These are phyloP conservation scores for Orcinus orca DNA, from an alignment of 2,113 vertebrate genomes.

Conservation along the genomic window DNA sequence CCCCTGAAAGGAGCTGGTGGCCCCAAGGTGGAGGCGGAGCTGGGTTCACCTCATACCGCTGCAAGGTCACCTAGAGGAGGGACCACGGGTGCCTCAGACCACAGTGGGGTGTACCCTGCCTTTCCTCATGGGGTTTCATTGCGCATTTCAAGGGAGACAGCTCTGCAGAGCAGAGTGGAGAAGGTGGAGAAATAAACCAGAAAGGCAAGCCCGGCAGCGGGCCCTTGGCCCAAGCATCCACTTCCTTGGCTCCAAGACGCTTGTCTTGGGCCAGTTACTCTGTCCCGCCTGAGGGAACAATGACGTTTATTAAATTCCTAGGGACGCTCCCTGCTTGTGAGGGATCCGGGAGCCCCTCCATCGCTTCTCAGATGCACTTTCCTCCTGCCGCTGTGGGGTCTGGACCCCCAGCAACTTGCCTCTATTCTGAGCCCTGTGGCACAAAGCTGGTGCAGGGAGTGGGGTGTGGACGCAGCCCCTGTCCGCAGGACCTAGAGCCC, in stretches of 20 bases:
- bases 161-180: too few relatives aligned
- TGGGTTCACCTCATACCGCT: background rate
- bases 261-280: fast-evolving
- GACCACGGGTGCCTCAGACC: background rate
- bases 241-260: background rate
- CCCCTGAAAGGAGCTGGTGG: background rate
- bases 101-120: fast-evolving
- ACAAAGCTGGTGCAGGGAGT: background rate
- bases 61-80: fast-evolving
- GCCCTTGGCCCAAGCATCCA: background rate
- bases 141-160: too few relatives aligned
- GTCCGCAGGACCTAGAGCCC: background rate
- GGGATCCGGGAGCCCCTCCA: background rate
- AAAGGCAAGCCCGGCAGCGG: background rate
- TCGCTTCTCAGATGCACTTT: background rate
- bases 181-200: background rate
- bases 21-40: background rate
- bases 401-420: background rate
- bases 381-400: background rate
- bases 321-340: fast-evolving
- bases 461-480: background rate
- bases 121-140: fast-evolving
- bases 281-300: fast-evolving
- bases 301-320: fast-evolving
- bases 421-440: fast-evolving